Evolutionary conservation across 2,888 invertebrate species (phyloP).

Genomic region (Drosophila subsilvestris): DNA sequence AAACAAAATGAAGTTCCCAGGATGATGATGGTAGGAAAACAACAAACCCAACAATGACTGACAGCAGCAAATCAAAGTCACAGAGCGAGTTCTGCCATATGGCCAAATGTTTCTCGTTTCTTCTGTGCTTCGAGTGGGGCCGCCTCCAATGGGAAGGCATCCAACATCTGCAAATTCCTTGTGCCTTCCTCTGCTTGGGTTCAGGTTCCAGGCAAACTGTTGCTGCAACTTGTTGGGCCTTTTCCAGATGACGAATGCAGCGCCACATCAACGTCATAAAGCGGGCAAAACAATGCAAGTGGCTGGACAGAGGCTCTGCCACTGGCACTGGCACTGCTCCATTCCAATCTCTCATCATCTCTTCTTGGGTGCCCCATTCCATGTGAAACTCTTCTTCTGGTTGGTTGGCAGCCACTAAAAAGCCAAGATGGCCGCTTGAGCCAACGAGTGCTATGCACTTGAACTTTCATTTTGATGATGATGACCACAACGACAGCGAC

Average conservation of each 20-base stretch:
- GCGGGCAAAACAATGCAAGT: constrained; percentile 40
- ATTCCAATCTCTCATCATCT: constrained; percentile 32
- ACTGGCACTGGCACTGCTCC: constrained; percentile 22
- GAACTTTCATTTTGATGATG: constrained; percentile 62
- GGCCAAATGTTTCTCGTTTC: constrained; percentile 19
- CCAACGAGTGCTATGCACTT: constrained; percentile 54
- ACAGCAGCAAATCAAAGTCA: constrained; percentile 47
- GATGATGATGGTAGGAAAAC: constrained; percentile 34
- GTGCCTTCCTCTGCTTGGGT: constrained; percentile 13
- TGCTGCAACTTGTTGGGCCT: constrained; percentile 72
- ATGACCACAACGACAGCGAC: constrained; percentile 16
- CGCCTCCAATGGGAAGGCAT: constrained; percentile 69
- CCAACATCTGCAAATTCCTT: constrained; percentile 45
- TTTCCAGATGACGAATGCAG: constrained; percentile 46
- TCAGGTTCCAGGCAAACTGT: constrained; percentile 61
- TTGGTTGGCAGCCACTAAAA: constrained; percentile 62
- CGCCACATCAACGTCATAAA: constrained; percentile 68
- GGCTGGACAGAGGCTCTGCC: not conserved
- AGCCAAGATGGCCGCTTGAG: constrained; percentile 74
- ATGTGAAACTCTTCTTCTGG: constrained; percentile 61
- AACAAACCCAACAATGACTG: constrained; percentile 22
- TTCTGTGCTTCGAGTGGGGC: constrained; percentile 3
- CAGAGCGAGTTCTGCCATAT: constrained; percentile 17
- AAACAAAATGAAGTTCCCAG: constrained; percentile 76
- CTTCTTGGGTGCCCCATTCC: constrained; percentile 24